These are phyloP conservation scores for Neotoma lepida DNA, from an alignment of 2,113 vertebrate species.

Conservation along the genomic window DNA sequence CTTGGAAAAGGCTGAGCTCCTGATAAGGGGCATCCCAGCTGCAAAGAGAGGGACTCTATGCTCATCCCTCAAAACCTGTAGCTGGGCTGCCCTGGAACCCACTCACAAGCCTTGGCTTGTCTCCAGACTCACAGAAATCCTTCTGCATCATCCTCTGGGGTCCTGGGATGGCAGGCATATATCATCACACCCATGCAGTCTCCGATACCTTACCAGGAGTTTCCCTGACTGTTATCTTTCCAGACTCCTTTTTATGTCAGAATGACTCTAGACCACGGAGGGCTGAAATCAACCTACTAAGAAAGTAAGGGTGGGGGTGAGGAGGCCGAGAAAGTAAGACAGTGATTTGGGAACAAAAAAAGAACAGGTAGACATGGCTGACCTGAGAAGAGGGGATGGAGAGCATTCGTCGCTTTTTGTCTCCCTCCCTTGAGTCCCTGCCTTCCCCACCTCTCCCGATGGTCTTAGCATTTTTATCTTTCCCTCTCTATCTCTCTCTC, in stretches of 20 bases:
- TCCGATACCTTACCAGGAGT: not conserved
- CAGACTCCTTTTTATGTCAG: not conserved
- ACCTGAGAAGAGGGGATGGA: not conserved
- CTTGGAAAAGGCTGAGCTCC: not conserved
- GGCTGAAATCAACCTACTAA: not conserved
- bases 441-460: too few species aligned
- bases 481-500: fast-evolving
- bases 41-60: not conserved
- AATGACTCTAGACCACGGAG: not conserved
- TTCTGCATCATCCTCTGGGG: not conserved
- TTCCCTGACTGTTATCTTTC: not conserved
- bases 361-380: not conserved
- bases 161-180: not conserved
- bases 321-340: not conserved
- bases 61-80: not conserved
- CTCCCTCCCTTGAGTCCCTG: too few species aligned
- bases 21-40: not conserved
- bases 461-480: not conserved
- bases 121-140: not conserved
- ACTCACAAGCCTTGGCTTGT: not conserved
- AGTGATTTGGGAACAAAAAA: not conserved
- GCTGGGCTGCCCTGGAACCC: not conserved
- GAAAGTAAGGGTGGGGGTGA: too few species aligned
- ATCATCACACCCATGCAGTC: not conserved
- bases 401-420: fast-evolving